Evolutionary conservation across 2,888 invertebrate species (phyloP).

Genomic region (Alloscopus bannaensis): DNA sequence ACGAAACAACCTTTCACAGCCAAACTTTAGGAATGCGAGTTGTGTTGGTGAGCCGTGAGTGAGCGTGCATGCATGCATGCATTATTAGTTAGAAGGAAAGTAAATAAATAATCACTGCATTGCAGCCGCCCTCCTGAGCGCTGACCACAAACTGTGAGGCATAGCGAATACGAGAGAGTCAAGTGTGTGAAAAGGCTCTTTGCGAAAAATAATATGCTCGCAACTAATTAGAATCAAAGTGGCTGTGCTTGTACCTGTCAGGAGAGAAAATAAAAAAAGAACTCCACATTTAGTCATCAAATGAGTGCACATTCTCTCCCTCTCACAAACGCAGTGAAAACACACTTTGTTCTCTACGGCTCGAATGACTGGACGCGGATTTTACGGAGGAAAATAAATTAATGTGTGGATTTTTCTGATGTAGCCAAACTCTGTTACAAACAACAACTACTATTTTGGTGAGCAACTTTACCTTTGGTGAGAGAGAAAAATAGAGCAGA

Average conservation of each 20-base stretch:
- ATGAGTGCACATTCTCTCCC: no score
- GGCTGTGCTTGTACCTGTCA: constrained; percentile 65
- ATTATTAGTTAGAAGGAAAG: background rate
- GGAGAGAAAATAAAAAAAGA: constrained; percentile 41
- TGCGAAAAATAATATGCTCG: constrained; percentile 60
- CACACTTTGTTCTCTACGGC: no score
- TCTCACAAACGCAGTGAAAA: no score
- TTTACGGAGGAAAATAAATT: no score
- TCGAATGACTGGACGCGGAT: no score
- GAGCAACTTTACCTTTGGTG: no score
- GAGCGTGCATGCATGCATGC: constrained; percentile 13
- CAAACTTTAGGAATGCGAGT: no score
- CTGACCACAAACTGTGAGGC: constrained; percentile 63
- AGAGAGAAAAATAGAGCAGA: constrained; percentile 13
- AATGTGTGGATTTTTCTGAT: no score
- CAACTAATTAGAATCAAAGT: constrained; percentile 63
- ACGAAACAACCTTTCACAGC: no score
- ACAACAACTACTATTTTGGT: no score
- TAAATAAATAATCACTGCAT: constrained; percentile 29
- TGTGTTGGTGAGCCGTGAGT: background rate
- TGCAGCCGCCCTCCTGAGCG: constrained; percentile 20
- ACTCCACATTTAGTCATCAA: no score
- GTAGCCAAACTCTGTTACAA: no score
- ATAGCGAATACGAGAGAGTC: constrained; percentile 21
- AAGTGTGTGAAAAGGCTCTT: constrained; percentile 35